Evolutionary conservation across 2,888 invertebrate species (phyloP).

Genomic region (Pachydiplax longipennis): DNA sequence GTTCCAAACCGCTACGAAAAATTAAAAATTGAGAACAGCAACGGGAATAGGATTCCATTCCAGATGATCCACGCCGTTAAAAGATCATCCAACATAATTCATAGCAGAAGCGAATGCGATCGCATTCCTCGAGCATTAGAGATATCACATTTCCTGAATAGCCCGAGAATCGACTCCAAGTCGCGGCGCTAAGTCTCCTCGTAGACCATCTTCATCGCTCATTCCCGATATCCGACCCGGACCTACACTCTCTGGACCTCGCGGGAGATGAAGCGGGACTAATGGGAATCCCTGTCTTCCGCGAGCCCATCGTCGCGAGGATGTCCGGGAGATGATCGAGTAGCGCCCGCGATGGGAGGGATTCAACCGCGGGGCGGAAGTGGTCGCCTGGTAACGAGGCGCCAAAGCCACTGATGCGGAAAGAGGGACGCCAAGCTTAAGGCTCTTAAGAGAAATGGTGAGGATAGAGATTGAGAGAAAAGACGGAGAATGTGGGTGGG

Average conservation of each 20-base stretch:
- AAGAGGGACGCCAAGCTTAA: conserved; percentile 1
- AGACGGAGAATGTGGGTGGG: background rate
- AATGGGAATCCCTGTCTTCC: background rate
- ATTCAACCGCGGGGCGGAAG: conserved; percentile 33
- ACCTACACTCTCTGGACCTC: background rate
- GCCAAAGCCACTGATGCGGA: conserved; percentile 15
- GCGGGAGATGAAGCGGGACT: background rate
- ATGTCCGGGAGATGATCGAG: background rate
- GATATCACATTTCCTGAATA: too few relatives aligned
- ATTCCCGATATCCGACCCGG: background rate
- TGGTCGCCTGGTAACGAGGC: conserved; percentile 41
- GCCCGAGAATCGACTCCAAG: too few relatives aligned
- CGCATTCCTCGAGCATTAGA: too few relatives aligned
- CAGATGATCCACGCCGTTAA: too few relatives aligned
- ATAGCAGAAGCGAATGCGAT: too few relatives aligned
- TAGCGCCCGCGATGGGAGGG: background rate
- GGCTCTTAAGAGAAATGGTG: background rate
- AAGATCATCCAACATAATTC: too few relatives aligned
- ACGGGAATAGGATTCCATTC: too few relatives aligned
- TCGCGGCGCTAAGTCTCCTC: too few relatives aligned
- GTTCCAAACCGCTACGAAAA: too few relatives aligned
- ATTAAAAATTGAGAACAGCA: too few relatives aligned
- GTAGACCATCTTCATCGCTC: too few relatives aligned
- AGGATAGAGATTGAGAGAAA: background rate
- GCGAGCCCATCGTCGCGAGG: background rate